Conservation (phyloP, 2,888 invertebrate species). For the Malachius bipustulatus region DNA sequence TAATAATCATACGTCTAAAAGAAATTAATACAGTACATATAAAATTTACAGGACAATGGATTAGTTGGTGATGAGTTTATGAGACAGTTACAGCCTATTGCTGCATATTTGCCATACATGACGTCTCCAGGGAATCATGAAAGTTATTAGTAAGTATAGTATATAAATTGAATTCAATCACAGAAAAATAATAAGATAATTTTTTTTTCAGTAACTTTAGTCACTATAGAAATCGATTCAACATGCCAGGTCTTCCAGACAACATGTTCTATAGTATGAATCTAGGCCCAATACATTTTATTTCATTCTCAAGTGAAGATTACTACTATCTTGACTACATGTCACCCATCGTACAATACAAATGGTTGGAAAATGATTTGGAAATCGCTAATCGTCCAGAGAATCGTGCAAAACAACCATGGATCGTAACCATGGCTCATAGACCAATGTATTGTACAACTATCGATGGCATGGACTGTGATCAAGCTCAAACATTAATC, state of each 20-base stretch:
- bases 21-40: too few relatives aligned
- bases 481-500: slow-evolving; percentile 46
- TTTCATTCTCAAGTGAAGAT: slow-evolving; percentile 86
- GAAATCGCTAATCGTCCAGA: slow-evolving; percentile 58
- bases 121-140: slow-evolving; percentile 87
- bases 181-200: slow-evolving; percentile 1
- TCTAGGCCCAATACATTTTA: slow-evolving; percentile 80
- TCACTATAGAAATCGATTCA: slow-evolving; percentile 83
- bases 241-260: slow-evolving; percentile 70
- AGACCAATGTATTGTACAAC: slow-evolving; percentile 72
- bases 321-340: slow-evolving; percentile 83
- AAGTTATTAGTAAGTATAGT: slow-evolving; percentile 57
- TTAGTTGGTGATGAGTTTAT: slow-evolving; percentile 84
- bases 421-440: slow-evolving; percentile 65
- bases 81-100: slow-evolving; percentile 80
- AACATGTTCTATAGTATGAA: slow-evolving; percentile 78
- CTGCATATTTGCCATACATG: slow-evolving; percentile 86
- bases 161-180: too few relatives aligned
- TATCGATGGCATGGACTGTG: slow-evolving; percentile 57
- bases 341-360: slow-evolving; percentile 65
- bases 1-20: too few relatives aligned
- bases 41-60: slow-evolving; percentile 55
- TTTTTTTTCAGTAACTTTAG: slow-evolving; percentile 71
- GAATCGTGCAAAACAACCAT: slow-evolving; percentile 59
- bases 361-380: slow-evolving; percentile 80